phyloP scores from a whole-genome alignment of 1,140 invertebrate genomes.

The Diorhabda carinulata region DNA sequence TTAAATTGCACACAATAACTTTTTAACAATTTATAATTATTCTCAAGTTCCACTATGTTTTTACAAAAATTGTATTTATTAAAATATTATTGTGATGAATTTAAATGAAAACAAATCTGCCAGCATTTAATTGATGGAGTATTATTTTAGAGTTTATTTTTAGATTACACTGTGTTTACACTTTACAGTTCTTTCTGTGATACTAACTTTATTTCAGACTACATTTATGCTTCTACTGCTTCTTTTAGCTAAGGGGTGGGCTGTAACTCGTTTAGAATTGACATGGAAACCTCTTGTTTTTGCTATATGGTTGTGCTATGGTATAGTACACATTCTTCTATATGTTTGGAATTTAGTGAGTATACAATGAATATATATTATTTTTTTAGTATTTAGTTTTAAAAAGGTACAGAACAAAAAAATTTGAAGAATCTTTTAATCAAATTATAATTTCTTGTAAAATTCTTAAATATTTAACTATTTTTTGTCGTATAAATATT shows the following conservation, averaged over 20 bases:
- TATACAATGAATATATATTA: slow-evolving; percentile 16
- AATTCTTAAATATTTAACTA: no score
- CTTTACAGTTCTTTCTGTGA: slow-evolving; percentile 12
- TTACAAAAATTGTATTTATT: no score
- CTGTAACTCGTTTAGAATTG: slow-evolving; percentile 84
- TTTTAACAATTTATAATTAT: no score
- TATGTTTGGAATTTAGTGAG: slow-evolving; percentile 95
- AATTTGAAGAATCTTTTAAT: no score
- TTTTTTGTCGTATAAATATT: background rate
- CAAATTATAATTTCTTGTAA: no score
- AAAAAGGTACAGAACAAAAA: no score
- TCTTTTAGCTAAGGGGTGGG: slow-evolving; percentile 94
- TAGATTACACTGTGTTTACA: background rate
- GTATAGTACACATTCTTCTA: slow-evolving; percentile 83
- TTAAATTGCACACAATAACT: no score
- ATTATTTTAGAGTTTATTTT: background rate
- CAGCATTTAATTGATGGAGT: background rate
- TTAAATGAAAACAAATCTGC: background rate
- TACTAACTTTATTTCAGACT: slow-evolving; percentile 60
- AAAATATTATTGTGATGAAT: no score
- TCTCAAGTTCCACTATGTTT: no score
- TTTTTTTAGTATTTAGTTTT: no score
- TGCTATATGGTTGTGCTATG: slow-evolving; percentile 87
- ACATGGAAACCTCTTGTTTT: slow-evolving; percentile 83
- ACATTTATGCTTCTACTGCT: slow-evolving; percentile 92